These are phyloP conservation scores for Maconellicoccus hirsutus DNA, from an alignment of 1,140 invertebrate species.

Conservation along the genomic window DNA sequence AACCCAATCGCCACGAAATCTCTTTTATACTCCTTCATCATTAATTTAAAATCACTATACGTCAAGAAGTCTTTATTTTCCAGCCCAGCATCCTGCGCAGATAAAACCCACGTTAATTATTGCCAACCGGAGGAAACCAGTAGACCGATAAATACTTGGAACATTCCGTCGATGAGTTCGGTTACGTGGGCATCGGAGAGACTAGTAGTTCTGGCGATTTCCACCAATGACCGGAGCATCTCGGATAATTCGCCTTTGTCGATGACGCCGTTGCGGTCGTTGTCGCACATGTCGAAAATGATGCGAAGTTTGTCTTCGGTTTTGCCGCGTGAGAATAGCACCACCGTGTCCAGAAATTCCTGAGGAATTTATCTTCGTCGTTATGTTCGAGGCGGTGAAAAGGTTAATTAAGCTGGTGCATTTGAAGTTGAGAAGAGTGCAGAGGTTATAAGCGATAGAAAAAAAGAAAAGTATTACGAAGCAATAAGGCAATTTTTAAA, in stretches of 20 bases:
- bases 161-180: slow-evolving; percentile 89
- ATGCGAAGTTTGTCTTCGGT: slow-evolving; percentile 93
- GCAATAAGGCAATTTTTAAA: no score
- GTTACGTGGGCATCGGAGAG: slow-evolving; percentile 80
- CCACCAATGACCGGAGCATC: slow-evolving; percentile 85
- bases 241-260: slow-evolving; percentile 88
- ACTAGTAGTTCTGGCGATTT: slow-evolving; percentile 85
- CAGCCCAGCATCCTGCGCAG: slow-evolving; percentile 67
- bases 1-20: slow-evolving; percentile 93
- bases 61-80: slow-evolving; percentile 82
- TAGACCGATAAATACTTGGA: slow-evolving; percentile 47
- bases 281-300: slow-evolving; percentile 98
- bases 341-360: slow-evolving; percentile 93
- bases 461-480: no score
- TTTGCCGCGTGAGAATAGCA: slow-evolving; percentile 78
- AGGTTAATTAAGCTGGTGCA: no score
- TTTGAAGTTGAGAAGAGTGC: no score
- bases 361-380: slow-evolving; percentile 32
- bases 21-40: slow-evolving; percentile 95
- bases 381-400: background rate
- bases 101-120: background rate
- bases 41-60: slow-evolving; percentile 88
- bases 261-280: slow-evolving; percentile 88
- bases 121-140: no score
- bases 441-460: no score